phyloP scores from a whole-genome alignment of 2,113 vertebrate species.

The Astur gentilis region DNA sequence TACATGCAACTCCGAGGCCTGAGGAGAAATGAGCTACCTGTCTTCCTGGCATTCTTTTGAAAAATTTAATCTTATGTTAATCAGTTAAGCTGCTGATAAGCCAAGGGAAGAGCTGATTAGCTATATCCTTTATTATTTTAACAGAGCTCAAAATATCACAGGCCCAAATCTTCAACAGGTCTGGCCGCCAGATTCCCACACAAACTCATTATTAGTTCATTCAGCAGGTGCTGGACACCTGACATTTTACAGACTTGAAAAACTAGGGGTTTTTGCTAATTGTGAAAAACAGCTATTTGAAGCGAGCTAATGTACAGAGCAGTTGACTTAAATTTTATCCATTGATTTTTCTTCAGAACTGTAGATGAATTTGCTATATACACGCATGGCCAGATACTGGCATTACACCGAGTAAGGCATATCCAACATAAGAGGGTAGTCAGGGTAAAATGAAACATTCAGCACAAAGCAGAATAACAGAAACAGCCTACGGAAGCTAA shows the following conservation, averaged over 20 bases:
- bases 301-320: not conserved
- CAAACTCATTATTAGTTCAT: not conserved
- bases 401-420: not conserved
- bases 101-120: not conserved
- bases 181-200: not conserved
- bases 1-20: not conserved
- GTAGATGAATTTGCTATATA: not conserved
- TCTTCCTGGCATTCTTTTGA: not conserved
- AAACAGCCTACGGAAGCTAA: not conserved
- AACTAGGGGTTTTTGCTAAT: rapidly evolving
- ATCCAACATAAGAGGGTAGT: not conserved
- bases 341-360: not conserved
- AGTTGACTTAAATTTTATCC: not conserved
- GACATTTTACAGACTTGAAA: not conserved
- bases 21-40: not conserved
- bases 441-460: not conserved
- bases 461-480: not conserved
- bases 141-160: not conserved
- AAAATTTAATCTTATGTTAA: not conserved
- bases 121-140: not conserved
- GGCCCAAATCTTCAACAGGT: not conserved
- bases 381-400: not conserved
- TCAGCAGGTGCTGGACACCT: not conserved
- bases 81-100: not conserved
- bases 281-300: not conserved